These are phyloP conservation scores for Lipotes vexillifer DNA, from an alignment of 2,113 vertebrate species.

Conservation along the genomic window DNA sequence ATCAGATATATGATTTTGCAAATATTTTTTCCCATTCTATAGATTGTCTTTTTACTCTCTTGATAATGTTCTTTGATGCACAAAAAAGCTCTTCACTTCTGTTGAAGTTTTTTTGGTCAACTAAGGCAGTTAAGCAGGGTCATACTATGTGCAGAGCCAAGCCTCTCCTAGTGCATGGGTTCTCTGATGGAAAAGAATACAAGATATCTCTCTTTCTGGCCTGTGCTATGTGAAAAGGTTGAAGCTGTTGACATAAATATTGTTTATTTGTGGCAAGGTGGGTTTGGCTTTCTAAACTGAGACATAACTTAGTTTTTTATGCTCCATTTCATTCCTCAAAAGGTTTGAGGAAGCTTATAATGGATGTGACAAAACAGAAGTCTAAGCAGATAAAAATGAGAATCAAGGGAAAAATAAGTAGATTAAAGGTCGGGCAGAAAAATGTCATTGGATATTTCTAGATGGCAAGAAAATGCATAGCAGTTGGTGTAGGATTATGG, in stretches of 20 bases:
- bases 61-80: not conserved
- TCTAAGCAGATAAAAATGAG: not conserved
- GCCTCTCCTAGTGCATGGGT: not conserved
- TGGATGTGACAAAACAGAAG: not conserved
- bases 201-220: not conserved
- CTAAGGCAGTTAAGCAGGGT: not conserved
- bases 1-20: not conserved
- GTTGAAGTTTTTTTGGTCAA: not conserved
- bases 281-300: not conserved
- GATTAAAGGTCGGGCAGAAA: not conserved
- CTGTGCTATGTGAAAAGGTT: not conserved
- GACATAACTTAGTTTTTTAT: not conserved
- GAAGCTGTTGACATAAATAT: not conserved
- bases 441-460: not conserved
- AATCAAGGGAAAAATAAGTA: not conserved
- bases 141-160: not conserved
- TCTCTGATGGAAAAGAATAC: not conserved
- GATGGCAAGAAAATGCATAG: not conserved
- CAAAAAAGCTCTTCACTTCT: not conserved
- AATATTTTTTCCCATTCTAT: not conserved
- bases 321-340: not conserved
- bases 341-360: not conserved
- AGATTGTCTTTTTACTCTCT: not conserved
- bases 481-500: not conserved
- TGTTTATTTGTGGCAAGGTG: not conserved